Conservation (phyloP, 2,797 vertebrate genomes). For the Nyctalus aviator region DNA sequence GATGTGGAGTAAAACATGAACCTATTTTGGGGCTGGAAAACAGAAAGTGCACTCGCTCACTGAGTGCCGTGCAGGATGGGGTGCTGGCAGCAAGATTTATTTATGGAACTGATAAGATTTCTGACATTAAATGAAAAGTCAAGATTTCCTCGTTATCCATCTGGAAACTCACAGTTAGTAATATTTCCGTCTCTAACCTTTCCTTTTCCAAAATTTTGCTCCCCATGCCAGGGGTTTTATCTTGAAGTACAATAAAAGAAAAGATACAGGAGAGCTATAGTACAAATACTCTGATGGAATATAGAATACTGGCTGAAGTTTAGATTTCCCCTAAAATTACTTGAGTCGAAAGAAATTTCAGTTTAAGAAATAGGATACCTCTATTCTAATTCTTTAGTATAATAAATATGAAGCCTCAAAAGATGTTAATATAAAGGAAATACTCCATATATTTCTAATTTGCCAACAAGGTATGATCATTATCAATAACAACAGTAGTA, state of each 20-base stretch:
- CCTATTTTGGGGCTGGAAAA: constrained; percentile 60
- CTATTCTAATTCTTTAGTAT: neutral
- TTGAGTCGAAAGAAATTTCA: neutral
- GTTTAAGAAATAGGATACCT: constrained; percentile 1
- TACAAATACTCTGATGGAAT: constrained; percentile 18
- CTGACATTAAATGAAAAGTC: constrained; percentile 80
- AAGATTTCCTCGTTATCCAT: constrained; percentile 73
- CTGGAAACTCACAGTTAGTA: constrained; percentile 73
- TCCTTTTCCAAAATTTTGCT: constrained; percentile 63
- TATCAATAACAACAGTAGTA: neutral
- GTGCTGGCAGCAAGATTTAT: constrained; percentile 51
- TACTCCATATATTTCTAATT: neutral
- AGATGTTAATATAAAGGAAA: neutral
- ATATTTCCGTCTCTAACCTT: constrained; percentile 74
- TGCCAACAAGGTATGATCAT: neutral
- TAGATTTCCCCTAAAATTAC: constrained; percentile 39
- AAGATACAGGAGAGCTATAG: constrained; percentile 17
- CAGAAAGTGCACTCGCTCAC: constrained; percentile 5
- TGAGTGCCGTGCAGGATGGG: constrained; percentile 11
- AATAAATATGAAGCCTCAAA: neutral
- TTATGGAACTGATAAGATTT: constrained; percentile 75
- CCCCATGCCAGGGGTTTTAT: constrained; percentile 62
- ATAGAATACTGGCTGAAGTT: neutral
- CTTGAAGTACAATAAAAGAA: constrained; percentile 58
- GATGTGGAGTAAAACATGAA: constrained; percentile 13